phyloP scores from a whole-genome alignment of 2,888 invertebrate species.

The Napeogenes sylphis region DNA sequence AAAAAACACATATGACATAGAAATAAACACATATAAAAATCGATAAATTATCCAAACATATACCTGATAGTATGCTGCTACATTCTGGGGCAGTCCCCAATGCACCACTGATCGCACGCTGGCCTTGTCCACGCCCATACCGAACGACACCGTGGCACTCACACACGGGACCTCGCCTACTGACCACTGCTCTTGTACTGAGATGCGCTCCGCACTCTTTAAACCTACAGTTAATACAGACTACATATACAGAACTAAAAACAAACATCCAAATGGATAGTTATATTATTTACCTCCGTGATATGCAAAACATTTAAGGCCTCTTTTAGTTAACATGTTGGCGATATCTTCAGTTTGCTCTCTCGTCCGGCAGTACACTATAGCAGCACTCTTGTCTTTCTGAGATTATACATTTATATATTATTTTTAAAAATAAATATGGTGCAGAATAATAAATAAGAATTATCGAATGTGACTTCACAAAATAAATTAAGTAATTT shows the following conservation, averaged over 20 bases:
- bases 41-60: not conserved
- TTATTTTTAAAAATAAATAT: not conserved
- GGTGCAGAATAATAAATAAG: no score
- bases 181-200: conserved; percentile 95
- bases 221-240: conserved; percentile 70
- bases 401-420: conserved; percentile 41
- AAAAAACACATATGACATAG: no score
- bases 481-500: no score
- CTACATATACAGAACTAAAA: not conserved
- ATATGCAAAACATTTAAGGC: conserved; percentile 88
- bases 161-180: conserved; percentile 92
- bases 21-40: no score
- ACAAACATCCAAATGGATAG: no score
- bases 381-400: conserved; percentile 84
- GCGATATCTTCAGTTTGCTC: conserved; percentile 93
- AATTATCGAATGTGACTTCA: no score
- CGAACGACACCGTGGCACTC: conserved; percentile 98
- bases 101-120: conserved; percentile 97
- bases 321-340: conserved; percentile 83
- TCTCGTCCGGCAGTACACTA: conserved; percentile 96
- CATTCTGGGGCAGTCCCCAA: conserved; percentile 96
- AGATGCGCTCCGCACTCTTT: conserved; percentile 83
- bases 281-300: conserved; percentile 83
- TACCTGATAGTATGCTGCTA: conserved; percentile 94
- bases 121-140: conserved; percentile 99